phyloP scores from a whole-genome alignment of 1,140 invertebrate genomes.

The Schmidtea mediterranea region DNA sequence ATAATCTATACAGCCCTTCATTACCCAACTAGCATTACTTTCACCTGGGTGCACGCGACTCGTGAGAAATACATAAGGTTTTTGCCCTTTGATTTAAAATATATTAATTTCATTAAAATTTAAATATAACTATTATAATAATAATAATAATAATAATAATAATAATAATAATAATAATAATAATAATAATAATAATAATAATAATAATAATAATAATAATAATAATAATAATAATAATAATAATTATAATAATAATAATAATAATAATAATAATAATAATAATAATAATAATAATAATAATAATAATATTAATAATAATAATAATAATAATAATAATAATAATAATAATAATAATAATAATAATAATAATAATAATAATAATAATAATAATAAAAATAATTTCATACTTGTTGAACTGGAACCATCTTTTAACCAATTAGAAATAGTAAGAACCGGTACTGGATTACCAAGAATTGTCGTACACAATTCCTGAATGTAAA shows the following conservation, averaged over 20 bases:
- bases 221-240: no score
- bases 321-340: background rate
- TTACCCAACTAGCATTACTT: constrained; percentile 25
- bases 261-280: background rate
- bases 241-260: no score
- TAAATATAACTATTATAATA: background rate
- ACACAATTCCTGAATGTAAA: constrained; percentile 42
- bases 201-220: no score
- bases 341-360: background rate
- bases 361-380: no score
- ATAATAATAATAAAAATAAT: no score
- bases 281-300: background rate
- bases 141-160: background rate
- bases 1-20: constrained; percentile 24
- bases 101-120: background rate
- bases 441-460: constrained; percentile 50
- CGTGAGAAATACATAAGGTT: constrained; percentile 11
- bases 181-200: no score
- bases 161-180: no score
- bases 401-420: no score
- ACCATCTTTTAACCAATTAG: constrained; percentile 17
- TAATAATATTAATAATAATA: background rate
- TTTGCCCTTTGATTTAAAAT: background rate
- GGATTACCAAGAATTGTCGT: constrained; percentile 53
- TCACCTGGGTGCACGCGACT: constrained; percentile 28